Evolutionary conservation across 2,113 vertebrate species (phyloP).

Genomic region (Fukomys damarensis): DNA sequence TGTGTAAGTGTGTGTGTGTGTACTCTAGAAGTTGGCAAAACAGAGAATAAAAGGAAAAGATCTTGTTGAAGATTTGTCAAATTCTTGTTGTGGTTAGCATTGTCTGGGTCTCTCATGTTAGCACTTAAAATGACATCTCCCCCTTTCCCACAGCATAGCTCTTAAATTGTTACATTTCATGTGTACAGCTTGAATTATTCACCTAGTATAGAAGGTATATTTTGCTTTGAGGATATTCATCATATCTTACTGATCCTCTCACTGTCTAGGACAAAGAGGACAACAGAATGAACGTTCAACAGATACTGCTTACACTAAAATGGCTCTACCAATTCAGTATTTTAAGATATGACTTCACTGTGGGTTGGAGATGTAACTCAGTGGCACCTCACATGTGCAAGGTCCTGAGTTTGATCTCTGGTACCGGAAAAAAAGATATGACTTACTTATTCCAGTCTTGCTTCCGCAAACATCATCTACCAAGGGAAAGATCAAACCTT

Average conservation of each 20-base stretch:
- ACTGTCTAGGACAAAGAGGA: background rate
- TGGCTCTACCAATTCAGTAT: background rate
- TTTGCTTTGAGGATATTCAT: conserved; percentile 11
- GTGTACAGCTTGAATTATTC: background rate
- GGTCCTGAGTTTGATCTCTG: too few species aligned
- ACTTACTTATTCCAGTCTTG: background rate
- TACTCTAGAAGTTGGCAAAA: background rate
- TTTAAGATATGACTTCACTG: conserved; percentile 30
- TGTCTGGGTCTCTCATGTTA: conserved; percentile 5
- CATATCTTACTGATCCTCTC: background rate
- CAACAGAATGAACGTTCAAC: background rate
- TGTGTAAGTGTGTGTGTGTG: background rate
- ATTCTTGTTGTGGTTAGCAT: background rate
- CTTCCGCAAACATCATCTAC: background rate
- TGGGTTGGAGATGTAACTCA: too few species aligned
- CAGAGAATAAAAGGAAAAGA: background rate
- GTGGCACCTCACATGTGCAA: too few species aligned
- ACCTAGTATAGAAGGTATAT: background rate
- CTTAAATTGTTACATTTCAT: background rate
- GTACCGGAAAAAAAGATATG: too few species aligned
- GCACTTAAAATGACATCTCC: background rate
- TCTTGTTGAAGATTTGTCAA: background rate
- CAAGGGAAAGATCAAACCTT: background rate
- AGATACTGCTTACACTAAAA: background rate
- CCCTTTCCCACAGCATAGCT: background rate